Percentiles rank a stretch among this genome's conserved stretches.
Evolutionary conservation across 2,888 invertebrate genomes (phyloP).

Genomic region (Meliscaeva auricollis): DNA sequence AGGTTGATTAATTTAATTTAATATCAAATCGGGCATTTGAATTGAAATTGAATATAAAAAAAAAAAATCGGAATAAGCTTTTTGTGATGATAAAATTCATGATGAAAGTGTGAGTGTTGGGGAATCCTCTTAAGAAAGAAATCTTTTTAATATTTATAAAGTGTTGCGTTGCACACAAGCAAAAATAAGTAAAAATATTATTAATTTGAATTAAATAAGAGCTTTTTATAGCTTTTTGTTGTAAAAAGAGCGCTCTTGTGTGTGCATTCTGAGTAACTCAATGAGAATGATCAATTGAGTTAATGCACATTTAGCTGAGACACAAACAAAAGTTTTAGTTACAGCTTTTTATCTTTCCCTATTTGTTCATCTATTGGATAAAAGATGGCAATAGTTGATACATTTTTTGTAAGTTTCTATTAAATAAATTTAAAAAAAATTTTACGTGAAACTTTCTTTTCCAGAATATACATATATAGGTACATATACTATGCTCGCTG

Average conservation of each 20-base stretch:
- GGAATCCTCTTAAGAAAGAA: slow-evolving; percentile 1
- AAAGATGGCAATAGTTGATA: slow-evolving; percentile 58
- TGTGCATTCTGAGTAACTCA: not conserved
- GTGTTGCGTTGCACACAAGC: not conserved
- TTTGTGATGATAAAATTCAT: not conserved
- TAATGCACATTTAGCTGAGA: slow-evolving; percentile 5
- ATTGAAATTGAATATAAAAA: slow-evolving; percentile 13
- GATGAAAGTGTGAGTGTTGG: slow-evolving; percentile 8
- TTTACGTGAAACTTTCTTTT: not conserved
- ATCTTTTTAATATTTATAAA: slow-evolving; percentile 7
- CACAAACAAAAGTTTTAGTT: not conserved
- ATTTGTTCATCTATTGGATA: slow-evolving; percentile 57
- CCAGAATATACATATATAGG: no score
- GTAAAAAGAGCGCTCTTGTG: not conserved
- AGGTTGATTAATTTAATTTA: slow-evolving; percentile 27
- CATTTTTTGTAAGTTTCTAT: slow-evolving; percentile 27
- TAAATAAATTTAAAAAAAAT: not conserved
- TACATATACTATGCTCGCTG: no score
- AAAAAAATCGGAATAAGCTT: slow-evolving; percentile 1
- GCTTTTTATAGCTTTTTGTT: slow-evolving; percentile 11
- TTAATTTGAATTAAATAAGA: not conserved
- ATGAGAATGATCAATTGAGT: slow-evolving; percentile 1
- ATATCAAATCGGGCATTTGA: not conserved
- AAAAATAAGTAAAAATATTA: not conserved
- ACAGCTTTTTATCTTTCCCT: not conserved